A percentile compares a stretch with the other conserved stretches of the same genome.
These are phyloP conservation scores for Allolobophora icterica DNA, from an alignment of 2,888 invertebrate species.

Conservation along the genomic window DNA sequence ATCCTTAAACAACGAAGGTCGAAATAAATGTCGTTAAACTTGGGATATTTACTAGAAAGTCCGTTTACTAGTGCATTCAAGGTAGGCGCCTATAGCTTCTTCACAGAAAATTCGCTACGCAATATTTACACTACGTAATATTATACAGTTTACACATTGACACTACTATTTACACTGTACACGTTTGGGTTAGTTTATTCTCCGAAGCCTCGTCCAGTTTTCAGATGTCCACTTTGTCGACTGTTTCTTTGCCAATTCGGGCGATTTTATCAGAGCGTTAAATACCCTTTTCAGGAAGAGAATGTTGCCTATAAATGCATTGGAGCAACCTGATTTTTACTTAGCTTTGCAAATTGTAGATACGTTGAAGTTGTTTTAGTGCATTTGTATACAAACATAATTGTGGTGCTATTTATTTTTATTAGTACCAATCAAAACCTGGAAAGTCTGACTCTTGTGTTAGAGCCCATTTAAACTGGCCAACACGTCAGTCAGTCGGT, in stretches of 20 bases:
- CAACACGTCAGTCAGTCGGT: too few species aligned
- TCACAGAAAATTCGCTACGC: background rate
- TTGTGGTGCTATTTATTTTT: too few species aligned
- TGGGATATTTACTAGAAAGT: background rate
- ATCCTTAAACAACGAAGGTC: too few species aligned
- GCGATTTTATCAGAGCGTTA: background rate
- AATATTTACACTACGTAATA: background rate
- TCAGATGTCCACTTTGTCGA: background rate
- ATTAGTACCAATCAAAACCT: too few species aligned
- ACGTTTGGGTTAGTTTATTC: constrained; percentile 6
- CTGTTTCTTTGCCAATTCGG: background rate
- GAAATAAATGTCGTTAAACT: background rate
- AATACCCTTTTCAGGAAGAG: background rate
- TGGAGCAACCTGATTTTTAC: too few species aligned
- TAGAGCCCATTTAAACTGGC: too few species aligned
- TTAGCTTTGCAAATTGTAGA: too few species aligned
- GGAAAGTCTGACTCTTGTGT: too few species aligned
- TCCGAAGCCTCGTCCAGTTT: constrained; percentile 21
- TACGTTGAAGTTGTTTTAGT: too few species aligned
- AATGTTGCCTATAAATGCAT: too few species aligned
- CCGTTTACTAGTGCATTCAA: background rate
- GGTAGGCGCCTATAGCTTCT: background rate
- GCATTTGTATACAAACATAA: too few species aligned
- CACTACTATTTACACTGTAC: background rate
- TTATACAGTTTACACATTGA: background rate